phyloP scores from a whole-genome alignment of 2,113 vertebrate species.

The Casuarius casuarius region DNA sequence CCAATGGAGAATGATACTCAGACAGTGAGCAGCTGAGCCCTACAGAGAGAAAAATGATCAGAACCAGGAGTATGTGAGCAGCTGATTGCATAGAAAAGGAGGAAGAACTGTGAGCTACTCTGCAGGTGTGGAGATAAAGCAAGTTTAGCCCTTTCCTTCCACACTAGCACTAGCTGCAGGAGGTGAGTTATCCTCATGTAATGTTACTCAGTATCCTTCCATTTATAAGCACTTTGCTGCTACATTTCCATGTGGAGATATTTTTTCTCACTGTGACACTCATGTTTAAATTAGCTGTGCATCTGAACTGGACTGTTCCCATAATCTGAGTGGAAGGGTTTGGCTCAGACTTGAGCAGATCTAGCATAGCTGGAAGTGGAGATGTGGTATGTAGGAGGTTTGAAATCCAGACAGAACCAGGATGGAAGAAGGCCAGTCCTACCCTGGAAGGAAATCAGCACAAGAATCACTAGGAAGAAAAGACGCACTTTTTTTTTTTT shows the following conservation, averaged over 20 bases:
- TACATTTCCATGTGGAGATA: background rate
- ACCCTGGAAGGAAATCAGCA: background rate
- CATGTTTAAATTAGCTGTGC: background rate
- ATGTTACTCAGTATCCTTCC: background rate
- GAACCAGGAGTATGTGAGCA: background rate
- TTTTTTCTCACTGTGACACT: background rate
- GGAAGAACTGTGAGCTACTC: background rate
- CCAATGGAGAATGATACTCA: background rate
- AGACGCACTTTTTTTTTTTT: background rate
- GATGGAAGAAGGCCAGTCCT: background rate
- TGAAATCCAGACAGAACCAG: background rate
- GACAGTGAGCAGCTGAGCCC: background rate
- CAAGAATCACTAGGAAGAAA: background rate
- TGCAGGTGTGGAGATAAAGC: background rate
- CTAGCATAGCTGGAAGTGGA: background rate
- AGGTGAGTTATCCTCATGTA: background rate
- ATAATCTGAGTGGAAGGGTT: background rate
- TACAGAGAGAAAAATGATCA: background rate
- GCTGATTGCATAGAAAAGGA: background rate
- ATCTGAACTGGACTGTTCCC: background rate
- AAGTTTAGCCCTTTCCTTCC: background rate
- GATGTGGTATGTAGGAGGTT: background rate
- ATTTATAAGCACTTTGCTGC: accelerated
- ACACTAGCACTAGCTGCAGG: background rate
- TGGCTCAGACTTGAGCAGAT: background rate